Base-by-base conservation (phyloP, 2,888 invertebrate species). In the Amphipoea oculea region DNA sequence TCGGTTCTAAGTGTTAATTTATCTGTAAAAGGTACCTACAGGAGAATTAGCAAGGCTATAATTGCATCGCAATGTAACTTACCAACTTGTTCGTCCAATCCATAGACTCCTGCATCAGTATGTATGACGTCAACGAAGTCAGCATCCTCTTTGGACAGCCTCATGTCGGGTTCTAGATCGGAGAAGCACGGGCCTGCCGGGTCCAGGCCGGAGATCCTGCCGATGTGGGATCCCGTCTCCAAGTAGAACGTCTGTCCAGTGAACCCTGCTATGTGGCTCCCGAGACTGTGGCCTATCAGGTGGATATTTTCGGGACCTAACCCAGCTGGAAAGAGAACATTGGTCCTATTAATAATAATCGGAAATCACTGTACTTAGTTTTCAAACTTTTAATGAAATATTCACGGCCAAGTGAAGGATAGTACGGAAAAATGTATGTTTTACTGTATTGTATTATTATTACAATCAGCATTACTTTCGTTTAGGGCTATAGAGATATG, bases 151-250 rank as follows among this genome's bases (percentile, higher is more conserved):
- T 11, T n/a, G 57, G 57, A 60, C n/a, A 60, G 57, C 57, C n/a
- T 60, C n/a, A 60, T 4, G 11, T 0, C 1, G 0, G 87, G 80
- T 0, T 93, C 91, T 2, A 96, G 88, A 57, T 94, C 82, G 69
- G 92, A 92, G 92, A 96, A 96, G 93, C 96, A 96, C 0, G 96
- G 96, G 0, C 96, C 96, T 0, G 96, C 96, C 0, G 96, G 96
- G 90, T 96, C 96, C 82, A 96, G 86, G 0, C 94, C 94, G 5
- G 95, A 89, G 72, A 96, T 94, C 71, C 96, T 91, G 40, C 95
- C 95, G 3, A 96, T 84, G 23, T 71, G 79, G 2, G 0, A 2
- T 0, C 95, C 95, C 3, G 95, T 96, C 23, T 92, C 84, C 0
- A 85, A 51, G 3, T 76, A 40, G 89, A 95, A 94, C 3, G 86